Evolutionary conservation across 1,140 invertebrate species (phyloP), one percentile per base, ranked within the genome.

Genomic region (Drosophila teissieri): DNA sequence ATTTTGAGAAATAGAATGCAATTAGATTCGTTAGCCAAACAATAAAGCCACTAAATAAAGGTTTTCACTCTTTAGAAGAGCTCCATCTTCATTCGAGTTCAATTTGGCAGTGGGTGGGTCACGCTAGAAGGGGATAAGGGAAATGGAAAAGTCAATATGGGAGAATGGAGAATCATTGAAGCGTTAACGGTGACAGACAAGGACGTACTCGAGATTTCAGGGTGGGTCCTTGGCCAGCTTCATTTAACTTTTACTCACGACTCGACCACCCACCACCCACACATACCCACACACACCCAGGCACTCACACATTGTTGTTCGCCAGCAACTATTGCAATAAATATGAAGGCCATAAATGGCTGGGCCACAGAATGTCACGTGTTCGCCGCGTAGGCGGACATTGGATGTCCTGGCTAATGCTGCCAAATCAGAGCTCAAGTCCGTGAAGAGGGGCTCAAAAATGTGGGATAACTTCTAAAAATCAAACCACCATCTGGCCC

Each of bases 261-360:
- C 31, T 4, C 31, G 8, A 31, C 36, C 45, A 12, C 60, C 27
- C 45, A 31, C 27, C 10, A 24, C 40, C 39, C 62, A 49, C 46
- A 2, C 0, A 0, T n/a, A 36, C 0, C 0, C 27, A 24, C n/a
- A 1, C 19, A 15, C 62, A 39, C 40, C 19, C 62, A 42, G 4
- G 22, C 24, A 24, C 24, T 0, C 51, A 72, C 52, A 65, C 60
- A 80, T 57, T 68, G 67, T 82, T 54, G 37, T 12, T 55, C 58
- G 83, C 63, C 39, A 48, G 52, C 77, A 85, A 84, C 83, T 88
- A 85, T 88, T 88, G 70, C 52, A 81, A 37, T 73, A 85, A 85
- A 86, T 85, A 78, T 83, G 75, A 82, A 73, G 80, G 60, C 52
- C 46, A 75, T 65, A 70, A 64, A 80, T 57, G 64, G 49, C 46